A percentile compares a stretch with the other conserved stretches of the same genome.
These are phyloP conservation scores for Harpalus rufipes DNA, from an alignment of 2,888 invertebrate genomes.

Conservation along the genomic window DNA sequence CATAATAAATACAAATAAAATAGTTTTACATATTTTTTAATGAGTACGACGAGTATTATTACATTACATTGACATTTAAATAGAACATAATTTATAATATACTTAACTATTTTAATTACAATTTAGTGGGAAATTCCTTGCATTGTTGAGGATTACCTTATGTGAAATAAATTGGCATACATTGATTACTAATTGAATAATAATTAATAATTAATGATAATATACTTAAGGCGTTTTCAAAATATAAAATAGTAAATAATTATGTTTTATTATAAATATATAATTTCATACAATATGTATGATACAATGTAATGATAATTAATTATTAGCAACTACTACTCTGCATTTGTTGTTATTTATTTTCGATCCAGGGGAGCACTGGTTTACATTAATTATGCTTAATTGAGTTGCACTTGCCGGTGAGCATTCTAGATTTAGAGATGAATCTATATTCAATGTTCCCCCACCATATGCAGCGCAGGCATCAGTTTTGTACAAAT, in stretches of 20 bases:
- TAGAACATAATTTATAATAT: no score
- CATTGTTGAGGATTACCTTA: slow-evolving; percentile 18
- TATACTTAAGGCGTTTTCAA: background rate
- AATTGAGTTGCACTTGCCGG: slow-evolving; percentile 70
- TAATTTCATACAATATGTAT: background rate
- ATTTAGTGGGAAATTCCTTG: slow-evolving; percentile 19
- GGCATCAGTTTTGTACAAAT: slow-evolving; percentile 75
- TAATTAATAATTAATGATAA: slow-evolving; percentile 7
- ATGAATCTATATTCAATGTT: slow-evolving; percentile 82
- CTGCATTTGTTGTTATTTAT: slow-evolving; percentile 72
- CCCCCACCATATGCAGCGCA: slow-evolving; percentile 77
- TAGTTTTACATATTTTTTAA: background rate
- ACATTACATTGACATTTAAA: background rate
- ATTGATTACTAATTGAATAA: background rate
- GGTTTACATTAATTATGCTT: slow-evolving; percentile 68
- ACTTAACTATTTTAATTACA: background rate
- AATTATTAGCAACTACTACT: slow-evolving; percentile 43
- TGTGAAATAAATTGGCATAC: slow-evolving; percentile 8
- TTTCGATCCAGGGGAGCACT: slow-evolving; percentile 73
- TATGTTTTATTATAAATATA: slow-evolving; percentile 43
- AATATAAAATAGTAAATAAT: slow-evolving; percentile 16
- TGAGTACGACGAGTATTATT: background rate
- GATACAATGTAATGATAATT: background rate
- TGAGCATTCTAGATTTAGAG: slow-evolving; percentile 81
- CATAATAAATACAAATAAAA: background rate